Evolutionary conservation across 2,113 vertebrate genomes (phyloP).

Genomic region (Sinocyclocheilus anshuiensis): DNA sequence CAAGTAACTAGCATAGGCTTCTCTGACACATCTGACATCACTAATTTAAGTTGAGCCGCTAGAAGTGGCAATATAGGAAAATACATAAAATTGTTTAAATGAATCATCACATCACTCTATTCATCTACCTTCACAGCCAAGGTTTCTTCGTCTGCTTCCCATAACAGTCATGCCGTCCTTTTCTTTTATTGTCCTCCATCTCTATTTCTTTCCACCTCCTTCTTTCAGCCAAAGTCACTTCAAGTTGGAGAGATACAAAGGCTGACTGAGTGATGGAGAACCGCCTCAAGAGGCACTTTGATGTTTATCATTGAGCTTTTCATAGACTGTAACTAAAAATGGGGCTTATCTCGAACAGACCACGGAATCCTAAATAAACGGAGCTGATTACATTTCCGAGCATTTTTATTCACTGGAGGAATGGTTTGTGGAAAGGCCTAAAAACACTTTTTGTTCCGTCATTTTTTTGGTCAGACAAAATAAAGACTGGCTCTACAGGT

Average conservation of each 20-base stretch:
- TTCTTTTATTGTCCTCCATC: neutral
- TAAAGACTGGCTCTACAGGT: neutral
- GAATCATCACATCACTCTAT: neutral
- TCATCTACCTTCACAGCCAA: neutral
- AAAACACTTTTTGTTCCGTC: neutral
- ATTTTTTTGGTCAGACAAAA: constrained; percentile 6
- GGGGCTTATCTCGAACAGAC: constrained; percentile 60
- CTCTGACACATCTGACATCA: neutral
- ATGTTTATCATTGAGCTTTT: constrained; percentile 63
- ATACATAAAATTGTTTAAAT: neutral
- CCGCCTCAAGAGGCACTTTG: constrained; percentile 63
- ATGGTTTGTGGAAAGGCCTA: neutral
- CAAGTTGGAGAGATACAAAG: constrained; percentile 46
- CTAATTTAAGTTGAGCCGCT: neutral
- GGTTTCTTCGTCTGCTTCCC: neutral
- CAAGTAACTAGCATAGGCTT: neutral
- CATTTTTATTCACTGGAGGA: constrained; percentile 26
- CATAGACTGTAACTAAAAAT: constrained; percentile 60
- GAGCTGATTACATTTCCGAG: constrained; percentile 61
- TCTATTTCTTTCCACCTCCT: neutral
- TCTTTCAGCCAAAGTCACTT: constrained; percentile 34
- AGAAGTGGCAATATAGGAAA: neutral
- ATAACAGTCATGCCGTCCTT: neutral
- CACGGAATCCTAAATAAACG: constrained; percentile 62
- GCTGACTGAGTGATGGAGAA: constrained; percentile 50